Conservation (phyloP, 1,140 invertebrate genomes). For the Parasteatoda tepidariorum region DNA sequence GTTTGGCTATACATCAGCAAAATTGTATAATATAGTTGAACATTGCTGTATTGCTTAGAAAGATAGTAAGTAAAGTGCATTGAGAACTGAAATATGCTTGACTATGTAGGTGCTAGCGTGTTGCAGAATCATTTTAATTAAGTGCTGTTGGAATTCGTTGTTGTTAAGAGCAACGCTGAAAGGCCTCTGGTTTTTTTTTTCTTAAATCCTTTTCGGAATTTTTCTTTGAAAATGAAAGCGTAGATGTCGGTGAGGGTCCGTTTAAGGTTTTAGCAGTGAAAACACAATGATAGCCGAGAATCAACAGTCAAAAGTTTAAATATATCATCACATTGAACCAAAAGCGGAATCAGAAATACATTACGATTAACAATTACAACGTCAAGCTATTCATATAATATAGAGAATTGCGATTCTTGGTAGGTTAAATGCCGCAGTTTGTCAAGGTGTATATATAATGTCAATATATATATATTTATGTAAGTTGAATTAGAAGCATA, state of each 20-base stretch:
- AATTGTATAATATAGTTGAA: slow-evolving; percentile 19
- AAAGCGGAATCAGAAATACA: slow-evolving; percentile 35
- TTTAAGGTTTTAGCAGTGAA: slow-evolving; percentile 36
- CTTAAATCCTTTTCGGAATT: neutral
- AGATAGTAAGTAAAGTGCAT: slow-evolving; percentile 30
- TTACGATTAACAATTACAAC: slow-evolving; percentile 58
- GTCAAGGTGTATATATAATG: slow-evolving; percentile 46
- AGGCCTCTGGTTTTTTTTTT: slow-evolving; percentile 48
- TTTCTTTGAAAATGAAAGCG: slow-evolving; percentile 25
- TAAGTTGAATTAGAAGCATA: slow-evolving; percentile 52
- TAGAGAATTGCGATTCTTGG: slow-evolving; percentile 59
- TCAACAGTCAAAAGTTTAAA: slow-evolving; percentile 35
- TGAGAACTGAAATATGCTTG: too few species aligned
- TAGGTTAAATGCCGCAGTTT: slow-evolving; percentile 55
- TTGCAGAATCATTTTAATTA: slow-evolving; percentile 6
- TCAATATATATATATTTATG: slow-evolving; percentile 52
- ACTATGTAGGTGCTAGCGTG: slow-evolving; percentile 34
- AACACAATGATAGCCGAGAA: slow-evolving; percentile 48
- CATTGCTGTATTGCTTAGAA: slow-evolving; percentile 9
- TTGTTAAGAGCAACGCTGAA: slow-evolving; percentile 40
- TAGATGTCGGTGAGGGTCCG: neutral
- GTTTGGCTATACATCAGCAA: slow-evolving; percentile 12
- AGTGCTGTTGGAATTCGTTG: slow-evolving; percentile 48
- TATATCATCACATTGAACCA: slow-evolving; percentile 39
- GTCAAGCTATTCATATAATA: slow-evolving; percentile 56